phyloP scores from a whole-genome alignment of 2,888 invertebrate genomes.

The Protonemura montana region DNA sequence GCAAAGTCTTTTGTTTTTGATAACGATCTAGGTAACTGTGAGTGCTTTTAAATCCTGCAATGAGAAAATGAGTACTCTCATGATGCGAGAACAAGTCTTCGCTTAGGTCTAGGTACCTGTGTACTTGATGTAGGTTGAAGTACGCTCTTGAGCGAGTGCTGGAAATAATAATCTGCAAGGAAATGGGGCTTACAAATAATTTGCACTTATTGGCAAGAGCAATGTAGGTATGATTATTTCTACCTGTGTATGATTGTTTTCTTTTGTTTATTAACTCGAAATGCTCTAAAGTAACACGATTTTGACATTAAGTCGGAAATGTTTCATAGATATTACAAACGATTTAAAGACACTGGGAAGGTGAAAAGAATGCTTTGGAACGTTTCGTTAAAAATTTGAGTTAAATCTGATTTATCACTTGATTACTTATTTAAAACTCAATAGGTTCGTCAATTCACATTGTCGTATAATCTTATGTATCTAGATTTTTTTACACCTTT shows the following conservation, averaged over 20 bases:
- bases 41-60: neutral
- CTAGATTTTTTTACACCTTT: neutral
- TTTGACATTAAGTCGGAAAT: too few relatives aligned
- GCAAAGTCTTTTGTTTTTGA: too few relatives aligned
- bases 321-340: too few relatives aligned
- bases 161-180: neutral
- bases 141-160: neutral
- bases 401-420: neutral
- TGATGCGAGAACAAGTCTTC: neutral
- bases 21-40: neutral
- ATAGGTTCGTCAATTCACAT: neutral
- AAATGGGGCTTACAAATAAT: neutral
- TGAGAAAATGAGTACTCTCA: neutral
- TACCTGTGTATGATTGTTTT: neutral
- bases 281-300: too few relatives aligned
- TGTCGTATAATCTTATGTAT: neutral
- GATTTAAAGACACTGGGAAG: neutral
- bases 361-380: neutral
- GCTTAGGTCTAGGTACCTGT: neutral
- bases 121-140: neutral
- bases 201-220: neutral
- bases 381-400: conserved; percentile 1
- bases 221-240: neutral
- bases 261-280: too few relatives aligned
- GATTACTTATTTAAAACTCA: neutral